Percentiles rank a stretch among this genome's conserved stretches.
Evolutionary conservation across 2,888 invertebrate species (phyloP).

Genomic region (Erebia aethiops): DNA sequence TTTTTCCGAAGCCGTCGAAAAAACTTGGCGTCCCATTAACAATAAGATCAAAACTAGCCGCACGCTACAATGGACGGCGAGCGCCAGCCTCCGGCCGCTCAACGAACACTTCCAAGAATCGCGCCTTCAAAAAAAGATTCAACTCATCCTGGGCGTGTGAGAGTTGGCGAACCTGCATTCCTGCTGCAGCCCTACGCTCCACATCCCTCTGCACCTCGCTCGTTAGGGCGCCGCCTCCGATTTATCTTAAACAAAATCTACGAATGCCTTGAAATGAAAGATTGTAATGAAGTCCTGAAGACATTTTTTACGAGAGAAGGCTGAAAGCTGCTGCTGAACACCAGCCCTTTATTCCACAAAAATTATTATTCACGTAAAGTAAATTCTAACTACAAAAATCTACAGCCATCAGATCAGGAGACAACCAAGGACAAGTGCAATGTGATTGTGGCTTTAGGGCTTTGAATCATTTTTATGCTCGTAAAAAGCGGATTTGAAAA

Average conservation of each 20-base stretch:
- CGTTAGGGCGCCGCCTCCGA: conserved; percentile 6
- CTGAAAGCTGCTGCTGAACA: no score
- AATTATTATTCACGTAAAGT: no score
- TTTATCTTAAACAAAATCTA: neutral
- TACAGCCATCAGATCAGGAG: no score
- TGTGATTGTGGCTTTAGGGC: no score
- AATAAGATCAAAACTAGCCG: conserved; percentile 83
- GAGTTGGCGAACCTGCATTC: conserved; percentile 73
- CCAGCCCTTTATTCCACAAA: no score
- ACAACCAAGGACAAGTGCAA: no score
- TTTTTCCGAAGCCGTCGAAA: conserved; percentile 76
- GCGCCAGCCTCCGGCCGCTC: conserved; percentile 78
- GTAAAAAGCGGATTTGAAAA: no score
- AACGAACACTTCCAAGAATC: conserved; percentile 76
- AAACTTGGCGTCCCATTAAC: conserved; percentile 82
- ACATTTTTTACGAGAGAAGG: no score
- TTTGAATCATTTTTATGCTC: no score
- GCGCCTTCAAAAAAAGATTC: conserved; percentile 76
- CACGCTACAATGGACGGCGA: conserved; percentile 76
- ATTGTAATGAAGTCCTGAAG: no score
- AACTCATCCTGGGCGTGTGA: conserved; percentile 79
- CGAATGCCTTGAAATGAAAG: neutral
- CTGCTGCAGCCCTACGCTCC: conserved; percentile 43
- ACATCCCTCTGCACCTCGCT: neutral
- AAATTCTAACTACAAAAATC: no score